A percentile compares a stretch with the other conserved stretches of the same genome.
Evolutionary conservation across 2,113 vertebrate genomes (phyloP).

Genomic region (Heterotilapia buettikoferi): DNA sequence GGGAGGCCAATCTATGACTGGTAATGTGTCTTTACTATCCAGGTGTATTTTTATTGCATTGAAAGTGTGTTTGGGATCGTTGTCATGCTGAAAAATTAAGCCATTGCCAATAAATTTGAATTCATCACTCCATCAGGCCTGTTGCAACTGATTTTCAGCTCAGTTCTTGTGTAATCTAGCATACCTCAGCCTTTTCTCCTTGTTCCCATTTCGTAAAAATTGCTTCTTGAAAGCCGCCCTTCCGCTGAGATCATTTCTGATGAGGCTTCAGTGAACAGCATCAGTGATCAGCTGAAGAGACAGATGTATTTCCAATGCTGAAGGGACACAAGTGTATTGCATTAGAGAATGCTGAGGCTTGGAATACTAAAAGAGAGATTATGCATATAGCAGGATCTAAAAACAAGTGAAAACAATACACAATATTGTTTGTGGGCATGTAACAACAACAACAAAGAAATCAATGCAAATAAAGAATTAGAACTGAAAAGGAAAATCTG

Average conservation of each 20-base stretch:
- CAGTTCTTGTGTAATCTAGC: neutral
- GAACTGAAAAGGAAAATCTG: neutral
- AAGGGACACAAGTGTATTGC: neutral
- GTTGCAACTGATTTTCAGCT: neutral
- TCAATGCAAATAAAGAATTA: neutral
- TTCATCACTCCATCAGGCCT: neutral
- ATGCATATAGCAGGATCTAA: neutral
- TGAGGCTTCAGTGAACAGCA: neutral
- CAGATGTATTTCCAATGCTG: neutral
- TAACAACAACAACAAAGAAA: neutral
- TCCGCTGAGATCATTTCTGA: neutral
- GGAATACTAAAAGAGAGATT: neutral
- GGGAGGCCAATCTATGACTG: neutral
- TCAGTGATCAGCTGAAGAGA: neutral
- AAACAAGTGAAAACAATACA: neutral
- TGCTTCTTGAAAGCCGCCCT: neutral
- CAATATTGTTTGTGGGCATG: neutral
- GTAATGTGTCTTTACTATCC: neutral
- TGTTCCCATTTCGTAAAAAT: neutral
- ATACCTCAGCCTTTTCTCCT: neutral
- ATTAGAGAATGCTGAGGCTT: neutral
- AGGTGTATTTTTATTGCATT: neutral
- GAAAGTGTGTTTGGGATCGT: neutral
- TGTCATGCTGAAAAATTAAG: neutral
- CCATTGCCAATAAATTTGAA: neutral